Conservation (phyloP, 64 coral and sea anemone species). For the Dendronephthya gigantea region DNA sequence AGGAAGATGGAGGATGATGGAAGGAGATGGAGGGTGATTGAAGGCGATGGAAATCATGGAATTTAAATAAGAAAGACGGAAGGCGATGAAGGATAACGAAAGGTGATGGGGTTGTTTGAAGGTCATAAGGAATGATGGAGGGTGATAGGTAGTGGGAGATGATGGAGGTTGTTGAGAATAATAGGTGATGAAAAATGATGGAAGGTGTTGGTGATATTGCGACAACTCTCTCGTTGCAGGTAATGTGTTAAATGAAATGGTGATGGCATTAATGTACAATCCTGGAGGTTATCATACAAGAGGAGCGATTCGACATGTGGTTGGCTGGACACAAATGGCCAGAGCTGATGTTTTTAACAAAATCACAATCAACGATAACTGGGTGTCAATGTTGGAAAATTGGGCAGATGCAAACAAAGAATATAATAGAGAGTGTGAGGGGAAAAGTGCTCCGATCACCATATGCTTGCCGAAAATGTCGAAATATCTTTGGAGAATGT, state of each 20-base stretch:
- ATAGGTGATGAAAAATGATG: too few species aligned
- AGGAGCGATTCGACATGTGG: constrained; percentile 53
- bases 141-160: too few species aligned
- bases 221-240: too few species aligned
- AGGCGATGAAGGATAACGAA: too few species aligned
- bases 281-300: constrained; percentile 52
- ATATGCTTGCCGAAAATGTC: background rate
- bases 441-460: background rate
- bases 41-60: too few species aligned
- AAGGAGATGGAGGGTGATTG: too few species aligned
- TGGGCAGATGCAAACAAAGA: constrained; percentile 4
- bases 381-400: constrained; percentile 17
- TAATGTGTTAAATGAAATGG: background rate
- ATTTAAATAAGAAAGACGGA: too few species aligned
- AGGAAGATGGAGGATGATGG: too few species aligned
- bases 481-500: background rate
- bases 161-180: too few species aligned
- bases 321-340: constrained; percentile 38
- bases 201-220: too few species aligned
- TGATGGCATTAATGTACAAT: constrained; percentile 37
- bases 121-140: too few species aligned
- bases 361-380: constrained; percentile 40
- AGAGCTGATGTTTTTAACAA: background rate
- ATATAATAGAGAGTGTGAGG: background rate
- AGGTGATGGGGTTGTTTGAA: too few species aligned